Percentiles rank a stretch among this genome's conserved stretches.
These are phyloP conservation scores for Lobophora halterata DNA, from an alignment of 2,888 invertebrate genomes.

Conservation along the genomic window DNA sequence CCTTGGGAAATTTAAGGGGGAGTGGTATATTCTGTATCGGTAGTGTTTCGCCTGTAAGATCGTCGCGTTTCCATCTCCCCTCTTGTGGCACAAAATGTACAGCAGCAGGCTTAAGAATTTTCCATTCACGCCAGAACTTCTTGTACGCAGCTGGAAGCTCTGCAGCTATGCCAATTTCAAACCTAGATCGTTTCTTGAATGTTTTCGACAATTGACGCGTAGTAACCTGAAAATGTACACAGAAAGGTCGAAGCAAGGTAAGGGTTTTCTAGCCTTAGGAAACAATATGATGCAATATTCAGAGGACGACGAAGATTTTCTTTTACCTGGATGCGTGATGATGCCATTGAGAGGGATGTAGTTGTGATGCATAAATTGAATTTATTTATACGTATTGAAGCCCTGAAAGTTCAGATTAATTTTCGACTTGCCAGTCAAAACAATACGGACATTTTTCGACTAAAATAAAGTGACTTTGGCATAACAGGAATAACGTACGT, in stretches of 20 bases:
- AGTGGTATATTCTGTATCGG: conserved; percentile 89
- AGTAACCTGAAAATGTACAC: conserved; percentile 58
- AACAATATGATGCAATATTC: conserved; percentile 32
- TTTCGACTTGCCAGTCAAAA: conserved; percentile 11
- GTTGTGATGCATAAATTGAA: conserved; percentile 36
- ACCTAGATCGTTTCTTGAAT: conserved; percentile 74
- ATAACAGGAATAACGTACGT: too few species aligned
- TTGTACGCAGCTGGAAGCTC: conserved; percentile 89
- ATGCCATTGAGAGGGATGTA: conserved; percentile 62
- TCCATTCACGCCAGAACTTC: conserved; percentile 94
- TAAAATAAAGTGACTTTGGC: too few species aligned
- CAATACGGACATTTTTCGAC: neutral
- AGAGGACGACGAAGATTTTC: neutral
- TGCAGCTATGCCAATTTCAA: conserved; percentile 84
- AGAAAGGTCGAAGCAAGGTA: conserved; percentile 42
- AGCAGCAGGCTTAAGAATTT: conserved; percentile 81
- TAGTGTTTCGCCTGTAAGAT: conserved; percentile 85
- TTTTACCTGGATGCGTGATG: conserved; percentile 62
- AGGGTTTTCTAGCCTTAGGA: conserved; percentile 10
- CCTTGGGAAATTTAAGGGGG: conserved; percentile 88
- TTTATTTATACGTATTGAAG: conserved; percentile 15
- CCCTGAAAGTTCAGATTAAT: conserved; percentile 14
- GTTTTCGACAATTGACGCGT: conserved; percentile 72
- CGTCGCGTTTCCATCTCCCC: conserved; percentile 87
- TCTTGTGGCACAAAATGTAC: conserved; percentile 87